Evolutionary conservation across 1,140 invertebrate species (phyloP).

Genomic region (Drosophila gunungcola): DNA sequence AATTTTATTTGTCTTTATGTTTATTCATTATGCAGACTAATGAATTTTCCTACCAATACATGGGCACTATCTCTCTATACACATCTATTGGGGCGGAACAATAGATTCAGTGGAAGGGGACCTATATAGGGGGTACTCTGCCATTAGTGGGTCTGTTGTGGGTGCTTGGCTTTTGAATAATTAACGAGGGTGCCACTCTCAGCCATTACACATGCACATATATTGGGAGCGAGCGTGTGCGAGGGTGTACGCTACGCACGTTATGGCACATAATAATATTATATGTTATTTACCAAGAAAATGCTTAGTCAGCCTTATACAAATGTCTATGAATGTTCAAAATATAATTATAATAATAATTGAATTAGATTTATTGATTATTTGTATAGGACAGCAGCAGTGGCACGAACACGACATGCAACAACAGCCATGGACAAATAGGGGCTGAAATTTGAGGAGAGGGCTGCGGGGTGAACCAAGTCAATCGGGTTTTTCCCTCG

Average conservation of each 20-base stretch:
- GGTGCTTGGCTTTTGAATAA: constrained; percentile 80
- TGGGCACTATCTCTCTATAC: constrained; percentile 51
- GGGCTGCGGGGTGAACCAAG: neutral
- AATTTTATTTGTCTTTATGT: constrained; percentile 84
- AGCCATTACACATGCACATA: constrained; percentile 54
- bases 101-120: constrained; percentile 1
- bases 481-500: constrained; percentile 13
- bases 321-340: constrained; percentile 83
- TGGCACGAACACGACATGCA: constrained; percentile 50
- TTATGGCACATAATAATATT: constrained; percentile 78
- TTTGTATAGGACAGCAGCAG: constrained; percentile 67
- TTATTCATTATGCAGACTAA: constrained; percentile 82
- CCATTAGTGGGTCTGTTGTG: constrained; percentile 65
- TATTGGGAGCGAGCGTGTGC: constrained; percentile 6
- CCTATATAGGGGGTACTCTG: constrained; percentile 10
- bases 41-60: constrained; percentile 72
- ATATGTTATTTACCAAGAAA: constrained; percentile 83
- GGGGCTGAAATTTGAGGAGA: constrained; percentile 26
- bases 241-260: constrained; percentile 50
- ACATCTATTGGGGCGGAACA: constrained; percentile 42
- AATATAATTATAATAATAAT: constrained; percentile 84
- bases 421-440: constrained; percentile 24
- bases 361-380: constrained; percentile 84
- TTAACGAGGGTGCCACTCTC: constrained; percentile 79
- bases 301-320: constrained; percentile 83